Percentiles rank a stretch among this genome's conserved stretches.
Conservation (phyloP, 2,113 vertebrate genomes). For the Tringa solitaria region DNA sequence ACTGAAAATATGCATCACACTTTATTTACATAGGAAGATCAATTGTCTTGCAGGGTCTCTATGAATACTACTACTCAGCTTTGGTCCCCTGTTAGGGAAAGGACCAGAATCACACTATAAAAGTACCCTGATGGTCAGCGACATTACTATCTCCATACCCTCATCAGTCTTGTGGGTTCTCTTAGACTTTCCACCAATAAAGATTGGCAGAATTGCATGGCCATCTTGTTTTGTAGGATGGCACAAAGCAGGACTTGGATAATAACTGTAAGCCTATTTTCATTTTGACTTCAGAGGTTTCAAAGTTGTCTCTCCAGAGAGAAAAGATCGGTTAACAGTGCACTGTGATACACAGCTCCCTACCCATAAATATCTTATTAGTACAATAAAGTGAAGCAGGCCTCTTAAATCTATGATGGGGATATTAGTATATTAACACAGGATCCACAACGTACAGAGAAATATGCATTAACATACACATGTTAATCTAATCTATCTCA, state of each 20-base stretch:
- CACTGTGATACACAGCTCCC: constrained; percentile 13
- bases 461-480: not conserved
- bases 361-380: constrained; percentile 35
- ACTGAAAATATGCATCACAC: not conserved
- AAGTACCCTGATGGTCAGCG: not conserved
- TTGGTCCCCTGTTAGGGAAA: not conserved
- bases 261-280: not conserved
- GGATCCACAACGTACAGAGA: not conserved
- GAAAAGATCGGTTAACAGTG: constrained; percentile 6
- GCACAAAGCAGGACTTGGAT: not conserved
- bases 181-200: not conserved
- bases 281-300: constrained; percentile 25
- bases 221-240: not conserved
- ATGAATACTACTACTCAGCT: not conserved
- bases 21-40: not conserved
- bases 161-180: not conserved
- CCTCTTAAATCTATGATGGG: not conserved
- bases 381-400: constrained; percentile 31
- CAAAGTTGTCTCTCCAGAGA: constrained; percentile 14
- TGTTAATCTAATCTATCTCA: constrained; percentile 3
- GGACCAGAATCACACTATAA: not conserved
- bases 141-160: not conserved
- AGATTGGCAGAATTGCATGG: not conserved
- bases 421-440: constrained; percentile 23
- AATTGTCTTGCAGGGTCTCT: not conserved